Evolutionary conservation across 2,113 vertebrate species (phyloP).

Genomic region (Ginglymostoma cirratum): DNA sequence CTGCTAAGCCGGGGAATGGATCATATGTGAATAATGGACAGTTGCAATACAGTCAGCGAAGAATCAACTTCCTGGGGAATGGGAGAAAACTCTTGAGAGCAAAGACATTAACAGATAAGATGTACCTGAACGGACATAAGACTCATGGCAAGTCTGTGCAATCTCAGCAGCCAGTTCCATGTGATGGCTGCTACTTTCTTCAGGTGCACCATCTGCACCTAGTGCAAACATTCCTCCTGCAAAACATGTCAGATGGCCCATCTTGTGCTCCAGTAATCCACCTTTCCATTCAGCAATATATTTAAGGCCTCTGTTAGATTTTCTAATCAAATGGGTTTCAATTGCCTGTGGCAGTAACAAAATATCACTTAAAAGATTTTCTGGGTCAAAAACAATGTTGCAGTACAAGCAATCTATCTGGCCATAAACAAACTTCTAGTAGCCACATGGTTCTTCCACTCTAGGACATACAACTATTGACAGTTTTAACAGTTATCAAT

Average conservation of each 20-base stretch:
- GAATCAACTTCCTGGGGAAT: not conserved
- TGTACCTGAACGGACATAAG: conserved; percentile 85
- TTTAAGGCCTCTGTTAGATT: conserved; percentile 78
- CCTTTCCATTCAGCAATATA: conserved; percentile 98
- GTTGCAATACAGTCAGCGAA: not conserved
- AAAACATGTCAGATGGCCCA: conserved; percentile 96
- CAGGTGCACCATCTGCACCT: conserved; percentile 80
- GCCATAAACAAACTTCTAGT: not conserved
- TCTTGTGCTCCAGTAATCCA: conserved; percentile 92
- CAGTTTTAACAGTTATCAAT: not conserved
- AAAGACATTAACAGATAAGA: not conserved
- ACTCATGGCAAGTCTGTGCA: conserved; percentile 90
- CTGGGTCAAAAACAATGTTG: too few relatives aligned
- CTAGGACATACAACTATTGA: too few relatives aligned
- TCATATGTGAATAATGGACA: not conserved
- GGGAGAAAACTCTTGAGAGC: not conserved
- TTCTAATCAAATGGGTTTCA: conserved; percentile 85
- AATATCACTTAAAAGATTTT: not conserved
- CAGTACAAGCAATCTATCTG: not conserved
- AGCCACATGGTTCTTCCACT: not conserved
- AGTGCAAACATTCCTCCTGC: conserved; percentile 97
- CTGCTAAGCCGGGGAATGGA: not conserved
- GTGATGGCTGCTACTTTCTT: conserved; percentile 75
- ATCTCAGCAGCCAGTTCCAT: conserved; percentile 92
- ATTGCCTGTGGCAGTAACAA: conserved; percentile 65